Base-by-base conservation (phyloP, 2,888 invertebrate genomes). In the Lobophora halterata region DNA sequence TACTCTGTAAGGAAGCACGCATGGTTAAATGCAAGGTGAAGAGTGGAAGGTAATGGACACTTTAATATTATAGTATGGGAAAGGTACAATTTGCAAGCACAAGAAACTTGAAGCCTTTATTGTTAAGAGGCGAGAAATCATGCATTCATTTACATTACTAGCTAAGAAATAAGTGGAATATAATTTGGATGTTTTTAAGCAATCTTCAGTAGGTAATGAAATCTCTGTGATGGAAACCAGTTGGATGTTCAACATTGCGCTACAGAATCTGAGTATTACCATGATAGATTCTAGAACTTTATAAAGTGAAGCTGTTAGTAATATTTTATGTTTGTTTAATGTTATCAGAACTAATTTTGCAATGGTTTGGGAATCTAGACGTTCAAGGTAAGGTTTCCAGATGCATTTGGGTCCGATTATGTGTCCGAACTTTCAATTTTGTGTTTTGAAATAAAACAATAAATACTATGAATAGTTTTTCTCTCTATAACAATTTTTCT, bases 391-490 rank as follows among this genome's bases (percentile, higher is more conserved):
- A 53, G 72, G 71, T 78, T 79, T 75, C 78, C 69, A 57, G 76
- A 75, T 70, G 71, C 73, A 74, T 76, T 76, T 79, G 75, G 77
- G 69, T 77, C 78, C 73, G 77, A 75, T 72, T 73, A 76, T 77
- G 70, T 82, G 76, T 81, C 48, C 77, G 77, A 74, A 82, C 79
- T 79, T 83, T 76, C 81, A 82, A 80, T 78, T 80, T 85, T 85
- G 85, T 85, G 85, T 85, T 85, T 50, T 81, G 65, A 81, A 82
- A 82, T 83, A 85, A 86, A 85, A 76, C 73, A 74, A 76, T 83
- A 79, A 79, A 82, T 69, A 70, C 71, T 62, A 66, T 23, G 11
- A 21, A 6, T 31, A 16, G 36, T 41, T 31, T 50, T 42, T 38
- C 36, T 42, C 1, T 19, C n/a, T n/a, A n/a, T 11, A 23, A 30